Base-by-base conservation (phyloP, 2,888 invertebrate species). In the Drosophila aldrichi region DNA sequence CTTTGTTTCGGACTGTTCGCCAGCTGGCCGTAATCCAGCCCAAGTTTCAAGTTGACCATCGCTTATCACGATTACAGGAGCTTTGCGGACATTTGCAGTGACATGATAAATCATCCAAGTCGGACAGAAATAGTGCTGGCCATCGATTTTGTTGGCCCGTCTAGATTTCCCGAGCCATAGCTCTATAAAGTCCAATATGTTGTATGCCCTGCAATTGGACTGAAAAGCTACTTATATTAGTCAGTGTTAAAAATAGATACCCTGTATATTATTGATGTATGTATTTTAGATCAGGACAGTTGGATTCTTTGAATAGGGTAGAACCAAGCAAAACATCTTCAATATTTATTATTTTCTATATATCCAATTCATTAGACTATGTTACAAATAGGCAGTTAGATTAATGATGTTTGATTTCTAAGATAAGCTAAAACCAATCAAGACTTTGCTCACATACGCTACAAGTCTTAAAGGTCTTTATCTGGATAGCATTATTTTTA, bases 51-150 rank as follows among this genome's bases (percentile, higher is more conserved):
- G 63, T 60, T 77, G 75, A 67, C 77, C 75, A 67, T 14, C 25
- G 20, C 66, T 55, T 77, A 79, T 75, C 71, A 41, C 61, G 46
- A 49, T 79, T 40, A 43, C 36, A 16, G 5, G 43, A 32, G 62
- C 56, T 66, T 74, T 44, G n/a, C 20, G 36, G 61, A 16, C 46
- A 63, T 58, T 61, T 64, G 22, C 46, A 46, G 22, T 22, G 41
- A 55, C n/a, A 51, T 59, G 74, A 74, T 79, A 65, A 64, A 74
- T 79, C 62, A 60, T 56, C 43, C 14, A 38, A 48, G 34, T 78
- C 20, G 34, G 25, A 14, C 49, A 65, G 48, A 29, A 18, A 32
- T 16, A 51, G n/a, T 10, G 29, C 1, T 18, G 46, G 3, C 34
- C 16, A 38, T 51, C 48, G 29, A 32, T 29, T 32, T 38, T 16